These are phyloP conservation scores for Scortum barcoo DNA, from an alignment of 2,113 vertebrate species.

Conservation along the genomic window DNA sequence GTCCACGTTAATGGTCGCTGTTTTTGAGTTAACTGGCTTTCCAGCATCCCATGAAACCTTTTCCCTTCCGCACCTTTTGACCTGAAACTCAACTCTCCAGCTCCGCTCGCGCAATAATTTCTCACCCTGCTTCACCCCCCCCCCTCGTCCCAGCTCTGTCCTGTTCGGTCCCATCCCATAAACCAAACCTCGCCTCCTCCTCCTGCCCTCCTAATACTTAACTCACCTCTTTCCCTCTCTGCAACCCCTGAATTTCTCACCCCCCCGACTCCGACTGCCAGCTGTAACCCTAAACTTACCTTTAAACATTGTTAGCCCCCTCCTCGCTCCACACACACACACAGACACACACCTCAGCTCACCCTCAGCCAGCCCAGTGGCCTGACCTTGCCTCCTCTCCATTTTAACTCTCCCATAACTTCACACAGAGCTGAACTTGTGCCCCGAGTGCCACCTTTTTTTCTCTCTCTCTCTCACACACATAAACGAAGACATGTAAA, in stretches of 20 bases:
- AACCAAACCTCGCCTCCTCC: constrained; percentile 43
- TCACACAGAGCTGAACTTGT: constrained; percentile 70
- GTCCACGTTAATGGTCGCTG: not conserved
- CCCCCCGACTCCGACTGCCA: constrained; percentile 11
- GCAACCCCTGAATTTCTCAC: constrained; percentile 61
- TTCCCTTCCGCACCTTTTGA: constrained; percentile 46
- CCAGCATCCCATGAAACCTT: constrained; percentile 11
- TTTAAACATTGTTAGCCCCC: constrained; percentile 62
- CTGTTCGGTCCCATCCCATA: constrained; percentile 26
- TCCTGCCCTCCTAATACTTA: constrained; percentile 54
- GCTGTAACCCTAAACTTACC: constrained; percentile 73
- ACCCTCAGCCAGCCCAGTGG: constrained; percentile 31
- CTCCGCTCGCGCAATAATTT: constrained; percentile 51
- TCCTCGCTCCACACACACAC: not conserved
- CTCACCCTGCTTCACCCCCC: constrained; percentile 34
- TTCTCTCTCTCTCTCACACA: constrained; percentile 30
- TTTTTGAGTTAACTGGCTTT: not conserved
- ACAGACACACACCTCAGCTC: constrained; percentile 50
- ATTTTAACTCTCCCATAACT: constrained; percentile 75
- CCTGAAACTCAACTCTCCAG: constrained; percentile 60
- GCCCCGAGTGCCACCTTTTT: constrained; percentile 21
- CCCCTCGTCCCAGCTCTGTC: constrained; percentile 2
- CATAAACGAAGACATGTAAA: constrained; percentile 4
- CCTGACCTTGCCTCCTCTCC: constrained; percentile 66
- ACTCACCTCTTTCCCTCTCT: constrained; percentile 62